These are phyloP conservation scores for Salticus scenicus DNA, from an alignment of 2,888 invertebrate species.

Conservation along the genomic window DNA sequence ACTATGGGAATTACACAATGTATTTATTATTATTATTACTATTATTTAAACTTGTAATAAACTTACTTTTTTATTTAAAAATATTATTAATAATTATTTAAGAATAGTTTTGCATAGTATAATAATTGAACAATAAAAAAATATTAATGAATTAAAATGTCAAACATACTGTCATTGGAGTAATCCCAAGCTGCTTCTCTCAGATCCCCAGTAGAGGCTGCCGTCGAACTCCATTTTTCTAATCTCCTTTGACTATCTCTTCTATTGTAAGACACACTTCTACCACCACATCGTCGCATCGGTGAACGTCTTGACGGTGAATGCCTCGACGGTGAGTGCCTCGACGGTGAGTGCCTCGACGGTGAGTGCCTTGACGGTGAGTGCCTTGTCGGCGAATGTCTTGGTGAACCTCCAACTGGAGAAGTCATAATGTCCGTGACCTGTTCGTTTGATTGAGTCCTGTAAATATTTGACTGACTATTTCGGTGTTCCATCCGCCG, in stretches of 20 bases:
- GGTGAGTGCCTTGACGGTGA: not conserved
- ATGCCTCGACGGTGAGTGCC: not conserved
- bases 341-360: not conserved
- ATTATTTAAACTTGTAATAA: too few species aligned
- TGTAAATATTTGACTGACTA: conserved; percentile 39
- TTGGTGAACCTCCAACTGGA: not conserved
- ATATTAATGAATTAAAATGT: not conserved
- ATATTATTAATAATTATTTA: too few species aligned
- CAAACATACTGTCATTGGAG: conserved; percentile 58
- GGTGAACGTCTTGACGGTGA: not conserved
- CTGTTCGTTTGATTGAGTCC: conserved; percentile 43
- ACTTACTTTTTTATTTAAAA: too few species aligned
- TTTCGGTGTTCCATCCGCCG: conserved; percentile 63
- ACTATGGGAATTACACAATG: too few species aligned
- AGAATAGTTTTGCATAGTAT: too few species aligned
- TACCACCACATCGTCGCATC: conserved; percentile 16
- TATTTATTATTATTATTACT: too few species aligned
- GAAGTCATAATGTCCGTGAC: conserved; percentile 10
- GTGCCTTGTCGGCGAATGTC: too few species aligned
- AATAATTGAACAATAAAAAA: too few species aligned
- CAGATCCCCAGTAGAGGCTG: conserved; percentile 62
- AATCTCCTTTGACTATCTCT: conserved; percentile 20
- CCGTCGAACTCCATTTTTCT: conserved; percentile 61
- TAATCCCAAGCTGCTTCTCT: conserved; percentile 65
- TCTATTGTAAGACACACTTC: conserved; percentile 47